Evolutionary conservation across 2,797 vertebrate species (phyloP), one percentile per base, ranked within the genome.

Genomic region (Myotis findleyi): DNA sequence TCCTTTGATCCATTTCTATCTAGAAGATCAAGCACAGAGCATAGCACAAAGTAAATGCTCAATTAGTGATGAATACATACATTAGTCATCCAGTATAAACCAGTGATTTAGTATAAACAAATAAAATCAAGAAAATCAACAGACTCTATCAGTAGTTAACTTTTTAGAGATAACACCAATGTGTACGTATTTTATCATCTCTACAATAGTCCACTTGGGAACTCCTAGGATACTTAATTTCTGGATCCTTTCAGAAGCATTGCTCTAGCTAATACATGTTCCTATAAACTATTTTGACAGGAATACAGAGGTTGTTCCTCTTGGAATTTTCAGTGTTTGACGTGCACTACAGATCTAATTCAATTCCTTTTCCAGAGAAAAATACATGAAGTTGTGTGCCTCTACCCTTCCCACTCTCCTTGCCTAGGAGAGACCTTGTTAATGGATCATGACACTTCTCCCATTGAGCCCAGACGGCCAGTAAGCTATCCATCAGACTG

Each of bases 391-490:
- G 0, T 14, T 20, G 30, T 75, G 18, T 59, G 21, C 7, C 62
- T 89, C 49, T 38, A 23, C 10, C 38, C 23, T 47, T 23, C 57
- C 30, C 12, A 83, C 2, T 59, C 44, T 23, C 55, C 12, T 30
- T 16, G 25, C 47, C 55, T n/a, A 82, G 73, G 64, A 76, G 77
- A 90, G 64, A 95, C 88, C 69, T 95, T 80, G 9, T 59, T 90
- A 91, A 92, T 90, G 30, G 81, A 96, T 89, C 72, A 38, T 55
- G 55, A 76, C 41, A 21, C 14, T 77, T 23, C 76, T 91, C 23
- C 55, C 69, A 14, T 7, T 27, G 76, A 94, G 89, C 38, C 64
- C 77, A 49, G 38, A 76, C 30, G 76, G 47, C 68, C 76, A 77
- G 49, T 16, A 71, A 59, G 72, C 47, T 62, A 88, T 90, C 62